phyloP scores from a whole-genome alignment of 2,113 vertebrate species.

The Silurus asotus region DNA sequence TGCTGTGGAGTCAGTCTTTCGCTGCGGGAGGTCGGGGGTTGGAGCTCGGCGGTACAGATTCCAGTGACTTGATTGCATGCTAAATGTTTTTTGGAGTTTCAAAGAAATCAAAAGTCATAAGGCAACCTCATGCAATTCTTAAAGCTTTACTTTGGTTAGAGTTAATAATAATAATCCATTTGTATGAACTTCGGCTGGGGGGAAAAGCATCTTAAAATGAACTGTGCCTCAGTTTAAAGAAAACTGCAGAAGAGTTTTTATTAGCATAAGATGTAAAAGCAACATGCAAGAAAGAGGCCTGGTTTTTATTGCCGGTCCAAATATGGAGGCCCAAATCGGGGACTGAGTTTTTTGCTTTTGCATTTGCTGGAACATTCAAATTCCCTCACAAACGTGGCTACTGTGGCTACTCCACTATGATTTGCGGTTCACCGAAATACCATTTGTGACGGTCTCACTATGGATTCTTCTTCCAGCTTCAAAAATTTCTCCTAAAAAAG shows the following conservation, averaged over 20 bases:
- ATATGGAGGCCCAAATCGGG: background rate
- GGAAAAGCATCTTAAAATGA: background rate
- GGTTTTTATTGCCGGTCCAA: background rate
- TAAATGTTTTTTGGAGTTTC: background rate
- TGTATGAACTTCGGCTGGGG: background rate
- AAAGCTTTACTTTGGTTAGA: background rate
- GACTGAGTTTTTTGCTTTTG: background rate
- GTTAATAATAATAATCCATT: background rate
- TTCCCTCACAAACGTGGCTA: too few species aligned
- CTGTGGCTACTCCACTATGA: too few species aligned
- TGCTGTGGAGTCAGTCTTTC: slow-evolving; percentile 25
- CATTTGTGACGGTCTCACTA: too few species aligned
- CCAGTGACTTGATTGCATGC: background rate
- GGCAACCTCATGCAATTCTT: background rate
- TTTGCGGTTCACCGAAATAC: too few species aligned
- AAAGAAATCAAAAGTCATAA: background rate
- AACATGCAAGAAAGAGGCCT: background rate
- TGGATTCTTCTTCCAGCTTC: too few species aligned
- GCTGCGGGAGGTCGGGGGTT: background rate
- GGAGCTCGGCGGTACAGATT: slow-evolving; percentile 9
- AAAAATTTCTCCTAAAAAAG: too few species aligned
- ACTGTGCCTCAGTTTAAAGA: background rate
- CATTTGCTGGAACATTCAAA: too few species aligned
- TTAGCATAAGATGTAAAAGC: background rate
- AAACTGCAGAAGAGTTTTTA: background rate